Conservation (phyloP, 1,140 invertebrate genomes). For the Atta colombica region DNA sequence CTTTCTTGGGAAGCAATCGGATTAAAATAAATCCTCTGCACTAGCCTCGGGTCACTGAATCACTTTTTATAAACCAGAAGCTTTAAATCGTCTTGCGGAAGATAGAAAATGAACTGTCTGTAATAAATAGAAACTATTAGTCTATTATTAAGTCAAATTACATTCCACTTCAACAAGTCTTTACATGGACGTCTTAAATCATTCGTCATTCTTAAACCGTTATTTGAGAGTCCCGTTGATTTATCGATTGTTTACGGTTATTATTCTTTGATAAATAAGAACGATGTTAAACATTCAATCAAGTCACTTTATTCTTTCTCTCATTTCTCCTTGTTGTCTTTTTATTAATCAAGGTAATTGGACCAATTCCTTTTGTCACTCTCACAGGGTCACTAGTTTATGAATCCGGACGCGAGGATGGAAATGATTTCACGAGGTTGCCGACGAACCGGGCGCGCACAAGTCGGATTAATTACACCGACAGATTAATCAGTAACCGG, state of each 20-base stretch:
- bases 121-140: neutral
- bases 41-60: conserved; percentile 14
- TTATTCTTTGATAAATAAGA: neutral
- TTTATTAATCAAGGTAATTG: neutral
- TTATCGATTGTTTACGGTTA: too few relatives aligned
- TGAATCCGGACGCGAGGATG: neutral
- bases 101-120: neutral
- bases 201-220: neutral
- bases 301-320: conserved; percentile 2
- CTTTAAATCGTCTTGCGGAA: neutral
- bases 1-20: neutral
- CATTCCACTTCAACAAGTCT: neutral
- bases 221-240: neutral
- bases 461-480: conserved; percentile 73
- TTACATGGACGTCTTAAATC: neutral
- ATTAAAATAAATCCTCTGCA: conserved; percentile 33
- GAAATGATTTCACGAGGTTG: conserved; percentile 54
- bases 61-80: conserved; percentile 20
- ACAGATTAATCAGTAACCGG: conserved; percentile 64
- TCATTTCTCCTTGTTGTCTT: neutral
- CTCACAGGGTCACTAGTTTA: conserved; percentile 17
- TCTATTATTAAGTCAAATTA: neutral
- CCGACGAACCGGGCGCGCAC: conserved; percentile 57
- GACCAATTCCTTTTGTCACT: neutral
- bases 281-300: neutral